Conservation (phyloP, 2,113 vertebrate species). For the Panthera leo region DNA sequence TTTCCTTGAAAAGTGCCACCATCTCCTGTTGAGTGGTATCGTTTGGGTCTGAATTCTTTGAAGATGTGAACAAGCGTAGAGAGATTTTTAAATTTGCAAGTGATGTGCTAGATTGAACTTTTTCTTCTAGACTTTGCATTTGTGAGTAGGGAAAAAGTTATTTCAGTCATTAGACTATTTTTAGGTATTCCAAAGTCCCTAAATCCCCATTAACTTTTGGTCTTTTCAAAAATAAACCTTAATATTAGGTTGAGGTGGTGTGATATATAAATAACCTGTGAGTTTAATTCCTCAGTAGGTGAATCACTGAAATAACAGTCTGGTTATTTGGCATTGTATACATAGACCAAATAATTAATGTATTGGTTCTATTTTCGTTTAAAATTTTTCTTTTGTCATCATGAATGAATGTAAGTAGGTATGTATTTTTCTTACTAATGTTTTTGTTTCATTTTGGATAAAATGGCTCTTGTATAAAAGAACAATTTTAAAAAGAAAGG, state of each 20-base stretch:
- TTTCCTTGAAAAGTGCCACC: neutral
- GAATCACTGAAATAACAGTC: neutral
- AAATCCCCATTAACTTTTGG: neutral
- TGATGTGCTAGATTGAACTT: neutral
- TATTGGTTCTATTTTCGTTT: constrained; percentile 16
- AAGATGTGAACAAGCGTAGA: neutral
- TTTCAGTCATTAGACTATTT: constrained; percentile 15
- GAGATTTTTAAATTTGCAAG: neutral
- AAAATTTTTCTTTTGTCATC: constrained; percentile 22
- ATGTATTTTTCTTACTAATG: constrained; percentile 1
- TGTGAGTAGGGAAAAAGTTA: constrained; percentile 11
- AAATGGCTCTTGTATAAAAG: neutral
- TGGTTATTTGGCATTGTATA: neutral
- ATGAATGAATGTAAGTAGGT: neutral
- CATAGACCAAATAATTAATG: neutral
- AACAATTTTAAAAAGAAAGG: constrained; percentile 28
- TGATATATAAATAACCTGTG: neutral
- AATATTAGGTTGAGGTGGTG: neutral
- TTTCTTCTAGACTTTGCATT: neutral
- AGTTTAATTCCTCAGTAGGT: neutral
- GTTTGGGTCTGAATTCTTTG: neutral
- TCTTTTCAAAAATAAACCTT: constrained; percentile 5
- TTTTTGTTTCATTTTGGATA: constrained; percentile 34
- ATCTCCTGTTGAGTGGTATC: neutral
- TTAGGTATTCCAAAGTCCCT: neutral